phyloP scores from a whole-genome alignment of 2,797 vertebrate genomes.

The Paedocypris micromegethes region DNA sequence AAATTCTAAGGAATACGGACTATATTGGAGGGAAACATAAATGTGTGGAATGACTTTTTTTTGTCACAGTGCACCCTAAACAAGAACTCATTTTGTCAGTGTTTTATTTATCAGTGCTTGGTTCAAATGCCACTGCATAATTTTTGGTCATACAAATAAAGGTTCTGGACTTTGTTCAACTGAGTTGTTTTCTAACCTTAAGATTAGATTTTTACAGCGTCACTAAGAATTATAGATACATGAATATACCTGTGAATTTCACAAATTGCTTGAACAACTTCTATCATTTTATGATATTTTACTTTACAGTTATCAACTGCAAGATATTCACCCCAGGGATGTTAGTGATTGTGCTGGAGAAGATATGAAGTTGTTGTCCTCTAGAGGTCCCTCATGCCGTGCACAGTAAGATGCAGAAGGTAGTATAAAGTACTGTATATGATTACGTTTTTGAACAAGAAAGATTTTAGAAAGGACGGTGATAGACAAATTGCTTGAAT shows the following conservation, averaged over 20 bases:
- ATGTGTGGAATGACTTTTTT: constrained; percentile 79
- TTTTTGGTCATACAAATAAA: constrained; percentile 70
- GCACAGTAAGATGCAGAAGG: neutral
- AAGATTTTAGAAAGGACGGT: too few species aligned
- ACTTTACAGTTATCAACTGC: neutral
- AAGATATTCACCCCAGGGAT: neutral
- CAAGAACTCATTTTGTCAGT: constrained; percentile 76
- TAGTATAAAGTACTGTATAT: neutral
- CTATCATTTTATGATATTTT: neutral
- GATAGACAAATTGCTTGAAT: too few species aligned
- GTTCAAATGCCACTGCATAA: constrained; percentile 82
- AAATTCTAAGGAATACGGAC: constrained; percentile 69
- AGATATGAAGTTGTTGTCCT: constrained; percentile 4
- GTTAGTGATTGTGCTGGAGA: too few species aligned
- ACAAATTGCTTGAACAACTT: neutral
- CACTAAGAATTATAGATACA: too few species aligned
- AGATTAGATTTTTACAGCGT: too few species aligned
- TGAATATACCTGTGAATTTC: too few species aligned
- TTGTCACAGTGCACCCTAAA: constrained; percentile 65
- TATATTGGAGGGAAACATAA: constrained; percentile 73
- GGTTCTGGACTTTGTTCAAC: constrained; percentile 70
- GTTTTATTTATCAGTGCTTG: constrained; percentile 95
- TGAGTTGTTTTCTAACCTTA: constrained; percentile 38
- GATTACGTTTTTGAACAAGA: too few species aligned
- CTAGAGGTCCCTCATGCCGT: constrained; percentile 15